These are phyloP conservation scores for Dicerorhinus sumatrensis DNA, from an alignment of 2,113 vertebrate genomes.

Conservation along the genomic window DNA sequence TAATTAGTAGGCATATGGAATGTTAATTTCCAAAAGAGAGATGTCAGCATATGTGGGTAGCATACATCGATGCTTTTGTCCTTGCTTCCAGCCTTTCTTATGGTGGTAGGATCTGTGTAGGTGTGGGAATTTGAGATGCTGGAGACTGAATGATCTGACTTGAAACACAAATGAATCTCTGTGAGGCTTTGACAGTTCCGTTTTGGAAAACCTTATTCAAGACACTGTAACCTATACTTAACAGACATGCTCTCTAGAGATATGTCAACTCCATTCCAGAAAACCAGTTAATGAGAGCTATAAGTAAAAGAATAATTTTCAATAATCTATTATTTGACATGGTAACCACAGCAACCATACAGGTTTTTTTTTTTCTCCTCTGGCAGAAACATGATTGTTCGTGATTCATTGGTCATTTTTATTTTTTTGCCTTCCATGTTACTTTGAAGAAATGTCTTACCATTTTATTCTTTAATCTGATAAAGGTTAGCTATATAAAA, in stretches of 20 bases:
- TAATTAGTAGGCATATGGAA: not conserved
- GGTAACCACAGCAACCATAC: constrained; percentile 54
- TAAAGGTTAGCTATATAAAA: not conserved
- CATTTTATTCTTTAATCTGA: constrained; percentile 33
- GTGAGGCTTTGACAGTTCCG: constrained; percentile 76
- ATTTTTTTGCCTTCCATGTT: not conserved
- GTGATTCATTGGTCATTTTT: not conserved
- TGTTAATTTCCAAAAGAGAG: not conserved
- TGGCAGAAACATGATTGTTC: constrained; percentile 54
- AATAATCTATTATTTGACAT: constrained; percentile 78
- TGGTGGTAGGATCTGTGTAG: not conserved
- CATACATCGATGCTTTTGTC: not conserved
- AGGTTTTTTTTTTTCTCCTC: constrained; percentile 61
- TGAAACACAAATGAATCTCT: constrained; percentile 78
- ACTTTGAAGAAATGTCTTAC: not conserved
- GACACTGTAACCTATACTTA: constrained; percentile 78
- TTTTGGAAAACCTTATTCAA: constrained; percentile 82
- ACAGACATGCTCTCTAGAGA: constrained; percentile 75
- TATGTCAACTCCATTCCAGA: constrained; percentile 72
- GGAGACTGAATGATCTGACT: constrained; percentile 72
- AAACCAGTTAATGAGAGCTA: constrained; percentile 81
- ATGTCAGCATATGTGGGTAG: not conserved
- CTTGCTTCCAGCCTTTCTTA: not conserved
- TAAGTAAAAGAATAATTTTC: constrained; percentile 75
- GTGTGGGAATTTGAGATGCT: constrained; percentile 59